phyloP scores from a whole-genome alignment of 2,797 vertebrate genomes.

The Linurgus olivaceus region DNA sequence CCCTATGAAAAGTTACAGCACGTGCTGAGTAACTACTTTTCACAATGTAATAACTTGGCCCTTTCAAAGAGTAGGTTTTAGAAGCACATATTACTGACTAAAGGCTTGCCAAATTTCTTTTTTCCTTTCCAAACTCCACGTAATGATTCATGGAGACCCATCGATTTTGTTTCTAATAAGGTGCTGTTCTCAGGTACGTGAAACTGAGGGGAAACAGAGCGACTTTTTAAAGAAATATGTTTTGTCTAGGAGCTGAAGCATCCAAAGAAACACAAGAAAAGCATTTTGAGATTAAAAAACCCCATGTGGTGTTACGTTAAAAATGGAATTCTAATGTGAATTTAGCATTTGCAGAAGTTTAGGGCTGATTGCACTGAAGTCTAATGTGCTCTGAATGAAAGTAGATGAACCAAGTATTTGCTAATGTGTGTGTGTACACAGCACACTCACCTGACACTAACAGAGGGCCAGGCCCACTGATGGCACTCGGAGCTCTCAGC shows the following conservation, averaged over 20 bases:
- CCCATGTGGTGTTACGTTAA: neutral
- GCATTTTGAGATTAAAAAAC: neutral
- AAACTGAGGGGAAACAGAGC: neutral
- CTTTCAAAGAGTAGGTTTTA: slow-evolving; percentile 46
- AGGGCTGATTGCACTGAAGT: neutral
- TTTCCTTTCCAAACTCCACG: slow-evolving; percentile 34
- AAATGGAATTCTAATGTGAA: neutral
- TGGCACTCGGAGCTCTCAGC: too few relatives aligned
- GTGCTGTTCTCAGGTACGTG: neutral
- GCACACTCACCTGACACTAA: neutral
- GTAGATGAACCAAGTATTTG: neutral
- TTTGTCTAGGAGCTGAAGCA: slow-evolving; percentile 18
- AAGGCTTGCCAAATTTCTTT: slow-evolving; percentile 49
- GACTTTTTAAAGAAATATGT: neutral
- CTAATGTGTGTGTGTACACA: too few relatives aligned
- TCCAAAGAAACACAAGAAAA: neutral
- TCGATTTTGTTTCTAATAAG: slow-evolving; percentile 52
- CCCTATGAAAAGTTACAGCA: slow-evolving; percentile 55
- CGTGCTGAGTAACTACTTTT: slow-evolving; percentile 63
- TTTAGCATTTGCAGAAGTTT: neutral
- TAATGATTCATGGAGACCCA: slow-evolving; percentile 32
- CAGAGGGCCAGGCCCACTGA: neutral
- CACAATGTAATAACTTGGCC: slow-evolving; percentile 43
- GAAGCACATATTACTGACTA: slow-evolving; percentile 18
- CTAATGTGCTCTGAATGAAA: neutral